Evolutionary conservation across 2,113 vertebrate species (phyloP).

Genomic region (Marmota monax): DNA sequence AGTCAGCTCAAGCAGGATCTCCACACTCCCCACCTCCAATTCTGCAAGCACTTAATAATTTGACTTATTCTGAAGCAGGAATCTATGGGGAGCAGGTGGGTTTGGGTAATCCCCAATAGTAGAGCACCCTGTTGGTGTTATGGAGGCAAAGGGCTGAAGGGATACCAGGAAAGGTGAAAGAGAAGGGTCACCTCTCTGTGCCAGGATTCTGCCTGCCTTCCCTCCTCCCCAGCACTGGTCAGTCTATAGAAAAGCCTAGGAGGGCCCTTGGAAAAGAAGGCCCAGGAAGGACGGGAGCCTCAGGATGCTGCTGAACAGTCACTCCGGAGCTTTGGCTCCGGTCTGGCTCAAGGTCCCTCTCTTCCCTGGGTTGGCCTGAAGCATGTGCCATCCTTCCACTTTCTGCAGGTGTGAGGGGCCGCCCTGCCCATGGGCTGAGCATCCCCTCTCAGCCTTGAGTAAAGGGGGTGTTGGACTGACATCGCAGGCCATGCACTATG

Average conservation of each 20-base stretch:
- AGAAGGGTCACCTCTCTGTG: background rate
- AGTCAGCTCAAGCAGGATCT: background rate
- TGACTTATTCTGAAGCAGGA: background rate
- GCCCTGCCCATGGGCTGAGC: too few species aligned
- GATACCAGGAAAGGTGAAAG: background rate
- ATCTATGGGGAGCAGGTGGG: background rate
- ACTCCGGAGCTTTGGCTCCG: background rate
- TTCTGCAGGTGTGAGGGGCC: background rate
- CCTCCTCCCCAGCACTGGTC: background rate
- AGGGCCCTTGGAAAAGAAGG: background rate
- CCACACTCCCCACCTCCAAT: background rate
- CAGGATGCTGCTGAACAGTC: too few species aligned
- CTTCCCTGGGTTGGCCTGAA: background rate
- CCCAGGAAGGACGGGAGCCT: background rate
- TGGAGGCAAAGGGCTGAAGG: background rate
- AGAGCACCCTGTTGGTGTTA: background rate
- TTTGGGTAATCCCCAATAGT: background rate
- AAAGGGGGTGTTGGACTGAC: too few species aligned
- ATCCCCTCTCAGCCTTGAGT: too few species aligned
- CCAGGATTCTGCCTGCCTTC: background rate
- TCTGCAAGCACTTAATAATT: background rate
- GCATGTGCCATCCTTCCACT: background rate
- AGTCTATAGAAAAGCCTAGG: background rate
- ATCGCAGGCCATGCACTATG: too few species aligned
- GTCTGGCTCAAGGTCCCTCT: background rate